Conservation (phyloP, 2,113 vertebrate species). For the Sminthopsis crassicaudata region DNA sequence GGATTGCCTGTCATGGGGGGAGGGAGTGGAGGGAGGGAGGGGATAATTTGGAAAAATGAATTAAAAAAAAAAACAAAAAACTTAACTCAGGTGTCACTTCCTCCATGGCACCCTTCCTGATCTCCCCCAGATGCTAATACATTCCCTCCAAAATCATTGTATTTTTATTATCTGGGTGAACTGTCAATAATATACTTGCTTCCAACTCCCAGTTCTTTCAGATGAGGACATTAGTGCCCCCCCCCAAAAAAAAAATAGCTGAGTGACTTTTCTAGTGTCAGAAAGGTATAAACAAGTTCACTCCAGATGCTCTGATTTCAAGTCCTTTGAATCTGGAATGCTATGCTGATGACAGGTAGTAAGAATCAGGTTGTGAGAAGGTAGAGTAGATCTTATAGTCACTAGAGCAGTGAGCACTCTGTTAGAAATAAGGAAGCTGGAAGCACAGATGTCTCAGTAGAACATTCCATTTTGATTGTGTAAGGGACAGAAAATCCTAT, state of each 20-base stretch:
- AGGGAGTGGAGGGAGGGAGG: no score
- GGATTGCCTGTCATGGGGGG: no score
- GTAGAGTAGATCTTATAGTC: neutral
- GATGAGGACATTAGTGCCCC: neutral
- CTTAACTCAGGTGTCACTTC: neutral
- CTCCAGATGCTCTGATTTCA: neutral
- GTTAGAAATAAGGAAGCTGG: neutral
- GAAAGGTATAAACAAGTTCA: neutral
- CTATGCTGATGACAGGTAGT: neutral
- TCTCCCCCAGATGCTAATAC: no score
- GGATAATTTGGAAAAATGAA: no score
- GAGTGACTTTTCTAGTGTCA: neutral
- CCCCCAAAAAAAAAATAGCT: no score
- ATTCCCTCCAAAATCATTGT: neutral
- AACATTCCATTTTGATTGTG: neutral
- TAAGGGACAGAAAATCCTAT: no score
- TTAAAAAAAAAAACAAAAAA: no score
- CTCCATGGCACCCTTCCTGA: neutral
- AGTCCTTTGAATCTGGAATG: neutral
- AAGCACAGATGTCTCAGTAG: neutral
- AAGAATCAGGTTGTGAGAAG: neutral
- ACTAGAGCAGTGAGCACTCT: neutral
- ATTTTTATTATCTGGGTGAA: neutral
- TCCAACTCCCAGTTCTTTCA: neutral
- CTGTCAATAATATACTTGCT: neutral